Evolutionary conservation across 2,888 invertebrate species (phyloP).

Genomic region (Barypeithes pellucidus): DNA sequence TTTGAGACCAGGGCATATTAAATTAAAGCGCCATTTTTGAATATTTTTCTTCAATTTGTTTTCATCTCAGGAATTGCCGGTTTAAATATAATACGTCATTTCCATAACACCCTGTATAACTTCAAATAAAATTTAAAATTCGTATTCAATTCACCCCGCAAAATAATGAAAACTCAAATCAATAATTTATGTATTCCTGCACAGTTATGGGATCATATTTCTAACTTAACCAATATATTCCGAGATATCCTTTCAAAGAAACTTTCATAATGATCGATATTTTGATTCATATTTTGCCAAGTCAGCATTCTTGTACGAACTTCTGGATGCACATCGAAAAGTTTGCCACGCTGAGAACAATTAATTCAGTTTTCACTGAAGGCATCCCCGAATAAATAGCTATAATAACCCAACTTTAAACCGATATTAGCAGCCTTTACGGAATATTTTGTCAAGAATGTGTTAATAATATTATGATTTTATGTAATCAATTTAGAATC

Average conservation of each 20-base stretch:
- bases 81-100: too few relatives aligned
- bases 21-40: too few relatives aligned
- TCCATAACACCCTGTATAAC: too few relatives aligned
- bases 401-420: slow-evolving; percentile 41
- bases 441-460: slow-evolving; percentile 26
- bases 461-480: not conserved
- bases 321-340: slow-evolving; percentile 27
- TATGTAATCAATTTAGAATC: not conserved
- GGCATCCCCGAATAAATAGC: slow-evolving; percentile 27
- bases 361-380: slow-evolving; percentile 30
- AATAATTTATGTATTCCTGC: too few relatives aligned
- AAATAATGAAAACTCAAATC: too few relatives aligned
- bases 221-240: too few relatives aligned
- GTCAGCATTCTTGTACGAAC: slow-evolving; percentile 15
- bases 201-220: too few relatives aligned
- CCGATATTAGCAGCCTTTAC: slow-evolving; percentile 19
- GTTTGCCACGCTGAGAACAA: slow-evolving; percentile 29
- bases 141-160: too few relatives aligned
- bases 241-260: not conserved
- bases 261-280: not conserved
- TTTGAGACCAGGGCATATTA: too few relatives aligned
- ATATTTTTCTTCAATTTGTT: too few relatives aligned
- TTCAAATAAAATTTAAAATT: too few relatives aligned
- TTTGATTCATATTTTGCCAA: slow-evolving; percentile 4
- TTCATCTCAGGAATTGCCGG: too few relatives aligned